A percentile compares a stretch with the other conserved stretches of the same genome.
Conservation (phyloP, 2,888 invertebrate species). For the Nomada fabriciana region DNA sequence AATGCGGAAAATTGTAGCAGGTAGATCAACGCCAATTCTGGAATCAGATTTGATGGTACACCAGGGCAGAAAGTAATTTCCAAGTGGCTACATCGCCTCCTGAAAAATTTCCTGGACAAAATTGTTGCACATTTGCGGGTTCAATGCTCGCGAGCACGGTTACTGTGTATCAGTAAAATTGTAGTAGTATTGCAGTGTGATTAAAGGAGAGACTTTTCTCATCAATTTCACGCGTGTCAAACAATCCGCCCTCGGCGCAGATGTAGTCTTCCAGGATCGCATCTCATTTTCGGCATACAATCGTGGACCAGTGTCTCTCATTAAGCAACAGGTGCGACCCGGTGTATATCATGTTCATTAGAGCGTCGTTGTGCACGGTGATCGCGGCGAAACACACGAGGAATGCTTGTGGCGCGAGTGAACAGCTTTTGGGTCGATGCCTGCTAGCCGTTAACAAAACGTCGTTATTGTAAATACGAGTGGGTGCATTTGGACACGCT, state of each 20-base stretch:
- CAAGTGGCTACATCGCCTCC: too few relatives aligned
- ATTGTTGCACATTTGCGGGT: too few relatives aligned
- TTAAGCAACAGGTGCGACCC: slow-evolving; percentile 38
- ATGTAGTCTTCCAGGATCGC: background rate
- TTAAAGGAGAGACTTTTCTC: too few relatives aligned
- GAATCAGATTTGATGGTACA: too few relatives aligned
- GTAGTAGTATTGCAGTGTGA: too few relatives aligned
- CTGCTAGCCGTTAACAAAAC: slow-evolving; percentile 18
- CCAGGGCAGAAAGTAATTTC: too few relatives aligned
- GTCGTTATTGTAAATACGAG: background rate
- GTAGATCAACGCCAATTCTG: too few relatives aligned
- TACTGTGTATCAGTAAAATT: too few relatives aligned
- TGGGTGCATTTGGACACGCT: background rate
- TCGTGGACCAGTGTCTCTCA: background rate
- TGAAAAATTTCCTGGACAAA: too few relatives aligned
- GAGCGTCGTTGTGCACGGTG: background rate
- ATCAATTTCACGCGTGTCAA: background rate
- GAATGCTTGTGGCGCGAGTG: background rate
- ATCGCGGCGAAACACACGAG: background rate
- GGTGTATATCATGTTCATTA: slow-evolving; percentile 28
- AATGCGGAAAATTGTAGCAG: too few relatives aligned
- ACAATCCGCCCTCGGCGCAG: too few relatives aligned
- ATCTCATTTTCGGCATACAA: background rate
- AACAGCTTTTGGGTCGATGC: slow-evolving; percentile 14
- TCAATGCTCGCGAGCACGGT: too few relatives aligned